phyloP scores from a whole-genome alignment of 2,113 vertebrate genomes.

The Mungos mungo region DNA sequence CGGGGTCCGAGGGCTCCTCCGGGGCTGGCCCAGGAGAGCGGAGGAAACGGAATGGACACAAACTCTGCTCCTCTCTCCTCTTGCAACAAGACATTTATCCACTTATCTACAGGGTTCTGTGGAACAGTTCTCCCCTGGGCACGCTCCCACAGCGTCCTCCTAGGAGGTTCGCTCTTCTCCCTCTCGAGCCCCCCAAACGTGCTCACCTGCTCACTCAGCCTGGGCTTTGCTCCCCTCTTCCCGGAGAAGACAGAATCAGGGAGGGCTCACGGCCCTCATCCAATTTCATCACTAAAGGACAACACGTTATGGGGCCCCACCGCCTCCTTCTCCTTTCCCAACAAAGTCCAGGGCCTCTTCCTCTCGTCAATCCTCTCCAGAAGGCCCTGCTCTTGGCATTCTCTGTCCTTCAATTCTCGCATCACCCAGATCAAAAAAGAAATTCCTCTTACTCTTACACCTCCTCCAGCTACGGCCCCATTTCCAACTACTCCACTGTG shows the following conservation, averaged over 20 bases:
- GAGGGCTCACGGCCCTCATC: neutral
- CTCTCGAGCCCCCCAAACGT: neutral
- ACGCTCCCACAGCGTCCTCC: no score
- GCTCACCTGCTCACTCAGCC: neutral
- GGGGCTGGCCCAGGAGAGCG: fast-evolving
- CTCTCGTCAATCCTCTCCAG: neutral
- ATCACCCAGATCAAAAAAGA: neutral
- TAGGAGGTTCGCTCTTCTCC: neutral
- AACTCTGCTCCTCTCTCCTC: neutral
- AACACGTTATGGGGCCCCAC: neutral
- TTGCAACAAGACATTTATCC: neutral
- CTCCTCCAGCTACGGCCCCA: neutral
- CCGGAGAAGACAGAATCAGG: neutral
- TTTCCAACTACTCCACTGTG: neutral
- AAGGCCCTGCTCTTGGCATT: neutral
- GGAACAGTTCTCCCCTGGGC: neutral
- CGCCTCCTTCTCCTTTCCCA: neutral
- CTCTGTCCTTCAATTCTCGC: neutral
- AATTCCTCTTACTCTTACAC: neutral
- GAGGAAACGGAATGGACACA: neutral
- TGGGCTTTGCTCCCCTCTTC: neutral
- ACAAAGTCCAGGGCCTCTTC: neutral
- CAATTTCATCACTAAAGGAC: neutral
- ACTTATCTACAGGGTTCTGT: neutral
- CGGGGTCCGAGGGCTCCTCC: neutral